Conservation (phyloP, 2,113 vertebrate genomes). For the Alaudala cheleensis region DNA sequence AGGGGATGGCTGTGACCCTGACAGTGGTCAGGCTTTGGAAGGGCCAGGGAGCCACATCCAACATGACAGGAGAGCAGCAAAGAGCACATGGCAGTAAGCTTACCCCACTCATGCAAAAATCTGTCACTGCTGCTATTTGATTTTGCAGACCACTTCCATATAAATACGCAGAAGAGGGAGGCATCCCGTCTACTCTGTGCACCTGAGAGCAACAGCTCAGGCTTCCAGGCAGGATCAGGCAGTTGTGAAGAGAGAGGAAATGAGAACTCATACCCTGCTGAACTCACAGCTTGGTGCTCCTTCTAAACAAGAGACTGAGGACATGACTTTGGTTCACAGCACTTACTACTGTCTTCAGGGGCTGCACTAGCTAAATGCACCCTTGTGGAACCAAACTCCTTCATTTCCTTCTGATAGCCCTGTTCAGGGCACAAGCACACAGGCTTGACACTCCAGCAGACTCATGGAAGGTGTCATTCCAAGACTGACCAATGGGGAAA, state of each 20-base stretch:
- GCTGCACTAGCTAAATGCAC: background rate
- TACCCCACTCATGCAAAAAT: background rate
- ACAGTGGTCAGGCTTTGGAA: background rate
- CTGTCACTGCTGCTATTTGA: background rate
- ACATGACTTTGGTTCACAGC: background rate
- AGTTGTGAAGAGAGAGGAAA: background rate
- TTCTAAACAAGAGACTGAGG: background rate
- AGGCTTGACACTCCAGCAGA: background rate
- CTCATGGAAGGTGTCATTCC: background rate
- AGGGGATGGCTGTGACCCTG: background rate
- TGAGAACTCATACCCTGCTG: background rate
- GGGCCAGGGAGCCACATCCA: background rate
- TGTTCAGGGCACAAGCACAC: background rate
- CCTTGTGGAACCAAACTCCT: background rate
- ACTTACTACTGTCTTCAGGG: background rate
- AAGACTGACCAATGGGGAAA: background rate
- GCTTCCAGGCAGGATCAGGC: background rate
- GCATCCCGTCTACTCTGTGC: background rate
- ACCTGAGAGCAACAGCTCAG: background rate
- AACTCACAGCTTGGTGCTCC: background rate
- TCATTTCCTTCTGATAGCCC: background rate
- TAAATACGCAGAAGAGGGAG: background rate
- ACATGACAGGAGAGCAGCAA: background rate
- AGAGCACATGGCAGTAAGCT: fast-evolving
- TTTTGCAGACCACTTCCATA: background rate